Evolutionary conservation across 2,113 vertebrate species (phyloP), one percentile per base, ranked within the genome.

Genomic region (Ellobius talpinus): DNA sequence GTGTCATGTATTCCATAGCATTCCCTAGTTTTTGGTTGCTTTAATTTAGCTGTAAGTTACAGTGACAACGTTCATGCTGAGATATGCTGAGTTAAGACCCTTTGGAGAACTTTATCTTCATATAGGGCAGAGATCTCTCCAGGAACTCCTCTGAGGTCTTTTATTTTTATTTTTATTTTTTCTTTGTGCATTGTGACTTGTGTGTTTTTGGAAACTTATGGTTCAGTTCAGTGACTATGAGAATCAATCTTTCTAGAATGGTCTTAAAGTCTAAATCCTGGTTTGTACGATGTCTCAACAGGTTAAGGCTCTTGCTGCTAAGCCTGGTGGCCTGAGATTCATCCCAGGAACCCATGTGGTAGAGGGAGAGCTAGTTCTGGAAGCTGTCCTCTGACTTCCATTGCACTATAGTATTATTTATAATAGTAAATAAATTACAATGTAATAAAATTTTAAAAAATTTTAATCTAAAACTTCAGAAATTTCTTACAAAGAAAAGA

Each of bases 11-110:
- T 89, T 92, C 19, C 29, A 24, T 94, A 85, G 55, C 66, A 94
- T 87, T 70, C 90, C 61, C 39, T 89, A 63, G 7, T 7, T 29
- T 4, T 82, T 84, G 7, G 1, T 70, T 94, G 24, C 21, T 96
- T 86, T 89, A 86, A 74, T 89, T 93, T 94, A 94, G 33, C 79
- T 90, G 14, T 90, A 52, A 93, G 21, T 93, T 87, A 87, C 52
- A 84, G 33, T 87, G 73, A 97, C 3, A 3, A 31, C 68, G 0
- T 89, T 93, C 95, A 82, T 91, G 23, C 16, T 89, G 45, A 91
- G 24, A 78, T 11, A 45, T 21, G 17, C 39, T 85, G 68, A 74
- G 55, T 93, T 42, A 61, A 3, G 39, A 50, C 7, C n/a, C n/a
- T 88, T 90, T 61, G 33, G 84, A 95, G 39, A 96, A 76, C 26